Evolutionary conservation across 2,113 vertebrate species (phyloP), one percentile per base, ranked within the genome.

Genomic region (Entomyzon cyanotis): DNA sequence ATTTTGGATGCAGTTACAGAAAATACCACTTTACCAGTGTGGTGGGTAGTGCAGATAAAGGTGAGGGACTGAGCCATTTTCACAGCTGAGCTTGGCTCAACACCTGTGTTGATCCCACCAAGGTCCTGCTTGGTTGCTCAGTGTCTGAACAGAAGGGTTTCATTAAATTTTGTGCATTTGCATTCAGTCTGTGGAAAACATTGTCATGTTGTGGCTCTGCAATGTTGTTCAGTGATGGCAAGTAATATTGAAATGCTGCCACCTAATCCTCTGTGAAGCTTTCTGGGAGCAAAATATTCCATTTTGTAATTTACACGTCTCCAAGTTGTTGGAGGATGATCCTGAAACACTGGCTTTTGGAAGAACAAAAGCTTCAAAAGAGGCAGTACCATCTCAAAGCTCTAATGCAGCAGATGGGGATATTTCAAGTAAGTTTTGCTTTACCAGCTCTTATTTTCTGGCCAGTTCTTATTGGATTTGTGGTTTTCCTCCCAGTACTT

Each of bases 261-360:
- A 39, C 46, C 1, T 46, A 46, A 21, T 59, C 52, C 25, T 64
- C 9, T 27, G 5, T n/a, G 39, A 68, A 59, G 23, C 33, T 55
- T 39, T 67, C 18, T 20, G 75, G 59, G 17, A 71, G 27, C 13
- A 73, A 35, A 73, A 47, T 28, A 5, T 37, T 52, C 16, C 20
- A 1, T 20, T 16, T 52, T 39, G 11, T 27, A 25, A 15, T 52
- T 68, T 63, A 44, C 6, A 9, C 0, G 0, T 42, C 63, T 67
- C 73, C 33, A 64, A 11, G 7, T 41, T 76, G 81, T n/a, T 80
- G 69, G 60, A 65, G 39, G 19, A 23, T 31, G 15, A 14, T 62
- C 28, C 17, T 44, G 20, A 17, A 25, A 25, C 22, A 16, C 30
- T 71, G n/a, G 14, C 27, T 56, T 86, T 80, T 75, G 68, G 58